Base-by-base conservation (phyloP, 2,113 vertebrate species). In the Microcebus griseorufus region DNA sequence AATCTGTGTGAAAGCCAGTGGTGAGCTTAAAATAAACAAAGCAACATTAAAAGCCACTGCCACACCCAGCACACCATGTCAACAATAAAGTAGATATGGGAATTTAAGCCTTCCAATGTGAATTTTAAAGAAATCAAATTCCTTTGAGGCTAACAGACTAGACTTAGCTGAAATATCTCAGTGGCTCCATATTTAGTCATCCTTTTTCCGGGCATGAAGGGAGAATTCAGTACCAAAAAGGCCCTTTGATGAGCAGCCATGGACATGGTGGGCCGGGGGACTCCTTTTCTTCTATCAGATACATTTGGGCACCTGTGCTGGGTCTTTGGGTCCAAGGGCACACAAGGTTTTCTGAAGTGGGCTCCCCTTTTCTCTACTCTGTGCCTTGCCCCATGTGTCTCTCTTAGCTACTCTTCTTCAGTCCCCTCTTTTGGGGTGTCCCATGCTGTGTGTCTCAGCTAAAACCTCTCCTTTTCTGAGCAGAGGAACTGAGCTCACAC, bases 21-120 rank as follows among this genome's bases (percentile, higher is more conserved):
- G 94, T 83, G 90, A 95, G 94, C 85, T 98, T 96, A 96, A 97
- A 94, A 97, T 95, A 98, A 96, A 96, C 98, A 97, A 96, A 94
- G 94, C 90, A 79, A 88, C 93, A 85, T 95, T 96, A 90, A 97
- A 95, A 96, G 70, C 80, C 72, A 90, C 29, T 1, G 1, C 81
- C 93, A 95, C 94, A 90, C 96, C 97, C 93, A 95, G 87, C 88
- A 48, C 18, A n/a, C 29, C 72, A 65, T 32, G 62, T 95, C 87
- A 95, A 88, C 48, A 69, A 85, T 80, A 92, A 96, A 94, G 96
- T 67, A 90, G 89, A 94, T 73, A 58, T 37, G 11, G 42, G 78
- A 62, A 90, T 95, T 95, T 95, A 98, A 97, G 64, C 65, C 84
- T 48, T 85, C 48, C 83, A 96, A 88, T 88, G 92, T 85, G 92